Evolutionary conservation across 1,140 invertebrate genomes (phyloP), one percentile per base, ranked within the genome.

Genomic region (Dolichoris vasculosae): DNA sequence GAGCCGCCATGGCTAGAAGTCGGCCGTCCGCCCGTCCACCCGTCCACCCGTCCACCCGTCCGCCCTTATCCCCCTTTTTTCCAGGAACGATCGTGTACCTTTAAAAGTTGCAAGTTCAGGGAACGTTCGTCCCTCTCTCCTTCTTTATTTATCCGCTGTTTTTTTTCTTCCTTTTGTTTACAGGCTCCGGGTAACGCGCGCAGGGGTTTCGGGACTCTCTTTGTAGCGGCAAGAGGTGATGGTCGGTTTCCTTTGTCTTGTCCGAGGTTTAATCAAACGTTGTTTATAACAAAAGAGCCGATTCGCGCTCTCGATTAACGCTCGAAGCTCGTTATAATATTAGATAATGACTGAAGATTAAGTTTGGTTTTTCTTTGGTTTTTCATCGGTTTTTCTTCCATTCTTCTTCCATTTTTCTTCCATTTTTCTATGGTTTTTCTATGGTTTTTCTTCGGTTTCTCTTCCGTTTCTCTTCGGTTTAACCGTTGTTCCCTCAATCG

Each of bases 101-200:
- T 64, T 67, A 64, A 80, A 64, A 71, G 67, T 46, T 43, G 43
- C 80, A 63, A 63, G 32, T 78, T 78, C 76, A 63, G 35, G 76
- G 51, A 63, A 40, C 48, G 17, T 43, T 48, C 7, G 20, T 32
- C n/a, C n/a, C 20, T 38, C 64, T 82, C 79, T 43, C 43, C 26
- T 13, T 38, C 79, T 51, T 26, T 75, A 1, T 75, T n/a, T 13
- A 2, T 51, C 13, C 40, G 46, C 43, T 48, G 0, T 26, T n/a
- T 11, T 26, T 63, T n/a, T 11, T 63, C 35, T 67, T 67, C 35
- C 30, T 67, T 35, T 30, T 38, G 20, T 38, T 73, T 73, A 40
- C 8, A 26, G 17, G 38, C 69, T n/a, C 38, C 26, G 26, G 69
- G 20, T 73, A 43, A 43, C 32, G 69, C n/a, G 38, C 26, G 23